Percentiles rank a stretch among this genome's conserved stretches.
These are phyloP conservation scores for Sternarchorhynchus goeldii DNA, from an alignment of 2,797 vertebrate genomes.

Conservation along the genomic window DNA sequence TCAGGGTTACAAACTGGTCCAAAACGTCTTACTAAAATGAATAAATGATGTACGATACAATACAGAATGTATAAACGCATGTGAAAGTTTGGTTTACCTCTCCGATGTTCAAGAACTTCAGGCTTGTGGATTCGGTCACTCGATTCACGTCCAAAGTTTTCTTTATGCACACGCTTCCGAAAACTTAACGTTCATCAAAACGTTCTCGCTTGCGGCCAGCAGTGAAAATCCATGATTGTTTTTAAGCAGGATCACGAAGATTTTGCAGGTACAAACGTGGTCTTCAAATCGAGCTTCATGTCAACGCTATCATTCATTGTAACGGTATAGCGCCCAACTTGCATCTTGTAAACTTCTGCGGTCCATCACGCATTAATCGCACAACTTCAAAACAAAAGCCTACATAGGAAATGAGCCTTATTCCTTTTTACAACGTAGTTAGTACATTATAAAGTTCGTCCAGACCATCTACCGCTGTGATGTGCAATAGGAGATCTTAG, in stretches of 20 bases:
- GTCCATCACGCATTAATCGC: constrained; percentile 65
- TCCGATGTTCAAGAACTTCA: too few species aligned
- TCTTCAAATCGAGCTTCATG: background rate
- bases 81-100: too few species aligned
- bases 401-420: background rate
- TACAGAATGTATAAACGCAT: too few species aligned
- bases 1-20: too few species aligned
- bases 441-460: constrained; percentile 29
- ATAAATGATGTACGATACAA: too few species aligned
- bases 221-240: constrained; percentile 45
- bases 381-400: constrained; percentile 21
- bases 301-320: constrained; percentile 60
- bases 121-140: background rate
- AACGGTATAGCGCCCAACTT: constrained; percentile 59
- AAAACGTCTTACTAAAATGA: too few species aligned
- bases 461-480: constrained; percentile 55
- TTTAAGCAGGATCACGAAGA: constrained; percentile 1
- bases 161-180: background rate
- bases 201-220: background rate
- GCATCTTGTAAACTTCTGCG: constrained; percentile 70
- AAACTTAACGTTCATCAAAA: constrained; percentile 13
- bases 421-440: constrained; percentile 27
- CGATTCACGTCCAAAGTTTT: constrained; percentile 19
- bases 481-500: constrained; percentile 69
- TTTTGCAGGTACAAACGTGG: background rate